These are phyloP conservation scores for Eupeodes latifasciatus DNA, from an alignment of 2,888 invertebrate species.

Conservation along the genomic window DNA sequence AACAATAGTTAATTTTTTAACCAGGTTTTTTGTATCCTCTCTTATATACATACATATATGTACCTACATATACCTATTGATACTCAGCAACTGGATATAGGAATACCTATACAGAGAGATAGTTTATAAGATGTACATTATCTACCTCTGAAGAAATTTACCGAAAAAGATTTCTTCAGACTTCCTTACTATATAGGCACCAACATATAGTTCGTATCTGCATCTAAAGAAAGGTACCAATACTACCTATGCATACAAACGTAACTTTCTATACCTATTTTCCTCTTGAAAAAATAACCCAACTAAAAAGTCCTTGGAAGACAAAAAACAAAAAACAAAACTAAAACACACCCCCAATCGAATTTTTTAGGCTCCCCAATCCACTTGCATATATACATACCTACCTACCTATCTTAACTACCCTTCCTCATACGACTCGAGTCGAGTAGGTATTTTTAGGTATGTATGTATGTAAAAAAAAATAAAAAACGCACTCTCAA, in stretches of 20 bases:
- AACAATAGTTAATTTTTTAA: too few species aligned
- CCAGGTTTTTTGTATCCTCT: too few species aligned
- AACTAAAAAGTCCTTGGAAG: slow-evolving; percentile 11
- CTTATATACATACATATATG: too few species aligned
- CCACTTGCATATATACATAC: background rate
- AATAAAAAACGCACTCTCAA: slow-evolving; percentile 66
- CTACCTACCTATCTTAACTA: slow-evolving; percentile 16
- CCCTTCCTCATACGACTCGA: slow-evolving; percentile 21
- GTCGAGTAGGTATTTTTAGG: too few species aligned
- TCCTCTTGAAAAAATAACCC: background rate
- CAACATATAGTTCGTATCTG: too few species aligned
- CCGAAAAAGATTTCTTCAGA: background rate
- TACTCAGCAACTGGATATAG: too few species aligned
- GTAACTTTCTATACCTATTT: background rate
- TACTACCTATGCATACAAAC: background rate
- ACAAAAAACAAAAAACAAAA: background rate
- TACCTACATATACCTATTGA: too few species aligned
- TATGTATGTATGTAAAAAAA: background rate
- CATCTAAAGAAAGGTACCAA: background rate
- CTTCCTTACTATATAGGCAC: background rate
- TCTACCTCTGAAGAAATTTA: background rate
- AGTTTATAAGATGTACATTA: too few species aligned
- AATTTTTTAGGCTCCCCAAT: slow-evolving; percentile 44
- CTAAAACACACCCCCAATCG: slow-evolving; percentile 75
- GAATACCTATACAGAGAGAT: too few species aligned